Conservation (phyloP, 2,113 vertebrate genomes). For the Oriolus oriolus region DNA sequence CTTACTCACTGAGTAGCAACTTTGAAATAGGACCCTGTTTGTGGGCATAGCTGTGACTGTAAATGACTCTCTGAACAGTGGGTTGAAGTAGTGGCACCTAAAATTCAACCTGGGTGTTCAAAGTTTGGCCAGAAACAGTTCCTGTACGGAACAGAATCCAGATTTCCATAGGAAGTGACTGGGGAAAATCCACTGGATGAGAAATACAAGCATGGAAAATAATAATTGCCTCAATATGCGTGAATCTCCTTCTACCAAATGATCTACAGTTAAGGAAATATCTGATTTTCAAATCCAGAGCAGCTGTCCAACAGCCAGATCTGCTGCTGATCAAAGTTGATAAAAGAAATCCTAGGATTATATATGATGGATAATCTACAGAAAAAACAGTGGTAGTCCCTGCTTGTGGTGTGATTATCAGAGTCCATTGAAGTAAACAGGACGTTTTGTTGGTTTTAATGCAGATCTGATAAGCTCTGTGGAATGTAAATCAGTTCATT, state of each 20-base stretch:
- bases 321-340: slow-evolving; percentile 5
- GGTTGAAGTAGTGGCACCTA: neutral
- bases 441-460: neutral
- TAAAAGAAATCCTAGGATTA: neutral
- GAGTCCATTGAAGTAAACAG: slow-evolving; percentile 11
- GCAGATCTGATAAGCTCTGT: slow-evolving; percentile 21
- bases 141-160: neutral
- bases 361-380: neutral
- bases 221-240: neutral
- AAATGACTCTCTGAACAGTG: neutral
- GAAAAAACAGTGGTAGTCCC: neutral
- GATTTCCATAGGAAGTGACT: neutral
- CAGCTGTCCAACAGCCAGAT: neutral
- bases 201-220: neutral
- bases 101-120: neutral
- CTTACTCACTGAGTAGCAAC: neutral
- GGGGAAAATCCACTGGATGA: neutral
- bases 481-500: slow-evolving; percentile 43
- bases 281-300: neutral
- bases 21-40: accelerated
- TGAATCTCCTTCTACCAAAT: neutral
- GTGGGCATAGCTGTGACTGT: neutral
- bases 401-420: neutral
- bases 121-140: neutral
- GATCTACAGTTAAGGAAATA: neutral